Evolutionary conservation across 2,888 invertebrate genomes (phyloP).

Genomic region (Choristoneura rosaceana): DNA sequence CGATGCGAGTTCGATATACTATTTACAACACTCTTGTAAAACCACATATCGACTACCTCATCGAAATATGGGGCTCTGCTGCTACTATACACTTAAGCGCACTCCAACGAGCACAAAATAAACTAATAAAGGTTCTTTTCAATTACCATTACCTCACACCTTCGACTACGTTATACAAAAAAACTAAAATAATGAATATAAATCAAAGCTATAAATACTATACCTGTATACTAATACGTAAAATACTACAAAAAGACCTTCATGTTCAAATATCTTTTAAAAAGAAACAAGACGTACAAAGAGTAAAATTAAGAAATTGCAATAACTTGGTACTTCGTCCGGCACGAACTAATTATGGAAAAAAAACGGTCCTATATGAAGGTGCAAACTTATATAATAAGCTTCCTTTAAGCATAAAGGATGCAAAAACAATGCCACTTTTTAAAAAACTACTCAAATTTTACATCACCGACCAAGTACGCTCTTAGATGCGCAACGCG

Average conservation of each 20-base stretch:
- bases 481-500: too few relatives aligned
- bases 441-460: too few relatives aligned
- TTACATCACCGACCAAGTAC: too few relatives aligned
- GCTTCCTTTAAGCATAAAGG: neutral
- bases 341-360: too few relatives aligned
- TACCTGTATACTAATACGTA: slow-evolving; percentile 23
- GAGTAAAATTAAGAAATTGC: neutral
- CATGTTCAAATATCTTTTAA: neutral
- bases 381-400: neutral
- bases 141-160: slow-evolving; percentile 29
- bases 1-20: neutral
- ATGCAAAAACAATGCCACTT: too few relatives aligned
- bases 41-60: neutral
- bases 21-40: neutral
- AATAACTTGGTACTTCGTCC: too few relatives aligned
- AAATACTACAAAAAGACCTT: slow-evolving; percentile 25
- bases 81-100: too few relatives aligned
- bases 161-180: slow-evolving; percentile 25
- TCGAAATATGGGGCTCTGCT: slow-evolving; percentile 1
- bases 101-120: slow-evolving; percentile 28
- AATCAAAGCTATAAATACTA: slow-evolving; percentile 26
- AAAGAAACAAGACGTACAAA: neutral
- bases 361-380: too few relatives aligned
- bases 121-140: slow-evolving; percentile 35
- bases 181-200: slow-evolving; percentile 28